Conservation (phyloP, 2,113 vertebrate species). For the Xerus inauris region DNA sequence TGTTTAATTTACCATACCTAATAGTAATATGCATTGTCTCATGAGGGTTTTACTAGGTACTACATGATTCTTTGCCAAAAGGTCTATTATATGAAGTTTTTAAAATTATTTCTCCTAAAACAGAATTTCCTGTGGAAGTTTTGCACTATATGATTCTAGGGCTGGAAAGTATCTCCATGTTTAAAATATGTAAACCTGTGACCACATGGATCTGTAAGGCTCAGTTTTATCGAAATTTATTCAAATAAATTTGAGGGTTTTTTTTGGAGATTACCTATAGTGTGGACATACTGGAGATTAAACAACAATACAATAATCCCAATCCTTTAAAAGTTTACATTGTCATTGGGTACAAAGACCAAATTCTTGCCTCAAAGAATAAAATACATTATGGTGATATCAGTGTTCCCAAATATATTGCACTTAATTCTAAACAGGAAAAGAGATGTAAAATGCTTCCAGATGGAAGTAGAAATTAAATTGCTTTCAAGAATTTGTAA, state of each 20-base stretch:
- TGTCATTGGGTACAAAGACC: background rate
- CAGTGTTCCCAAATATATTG: background rate
- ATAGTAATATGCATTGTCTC: background rate
- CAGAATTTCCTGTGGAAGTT: background rate
- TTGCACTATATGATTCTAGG: background rate
- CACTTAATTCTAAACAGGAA: background rate
- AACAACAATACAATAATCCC: background rate
- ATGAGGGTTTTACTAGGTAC: background rate
- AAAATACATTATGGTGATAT: background rate
- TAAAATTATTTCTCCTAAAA: background rate
- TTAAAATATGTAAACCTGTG: background rate
- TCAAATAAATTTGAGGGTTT: background rate
- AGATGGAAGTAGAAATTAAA: background rate
- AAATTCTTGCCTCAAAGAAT: background rate
- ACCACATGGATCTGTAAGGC: background rate
- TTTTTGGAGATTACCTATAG: background rate
- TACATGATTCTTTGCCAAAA: background rate
- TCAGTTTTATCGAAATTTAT: constrained; percentile 27
- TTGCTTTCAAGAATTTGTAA: background rate
- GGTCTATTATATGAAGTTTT: background rate
- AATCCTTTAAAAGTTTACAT: background rate
- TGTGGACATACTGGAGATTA: background rate
- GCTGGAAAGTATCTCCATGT: background rate
- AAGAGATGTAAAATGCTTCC: background rate
- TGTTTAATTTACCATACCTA: background rate